These are phyloP conservation scores for Fundulus diaphanus DNA, from an alignment of 2,797 vertebrate species.

Conservation along the genomic window DNA sequence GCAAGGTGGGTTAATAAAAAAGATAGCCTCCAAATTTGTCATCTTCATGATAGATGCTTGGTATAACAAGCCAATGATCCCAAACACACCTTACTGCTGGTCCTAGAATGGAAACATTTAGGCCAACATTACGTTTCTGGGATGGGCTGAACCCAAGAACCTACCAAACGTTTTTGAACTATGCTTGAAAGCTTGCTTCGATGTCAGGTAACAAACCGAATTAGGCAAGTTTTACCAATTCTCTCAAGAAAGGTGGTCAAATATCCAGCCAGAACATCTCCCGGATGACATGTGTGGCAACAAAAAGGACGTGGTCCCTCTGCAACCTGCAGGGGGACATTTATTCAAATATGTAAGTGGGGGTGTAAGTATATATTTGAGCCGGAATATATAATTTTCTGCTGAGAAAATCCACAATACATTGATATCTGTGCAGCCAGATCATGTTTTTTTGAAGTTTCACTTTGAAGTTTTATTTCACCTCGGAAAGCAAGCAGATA, in stretches of 20 bases:
- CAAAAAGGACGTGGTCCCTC: background rate
- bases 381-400: background rate
- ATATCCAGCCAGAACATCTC: background rate
- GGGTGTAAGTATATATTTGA: background rate
- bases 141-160: no score
- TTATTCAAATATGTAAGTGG: background rate
- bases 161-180: background rate
- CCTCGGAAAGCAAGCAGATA: background rate
- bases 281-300: background rate
- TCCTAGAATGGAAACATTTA: no score
- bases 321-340: background rate
- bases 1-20: no score
- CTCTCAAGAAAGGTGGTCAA: background rate
- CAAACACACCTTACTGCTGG: background rate
- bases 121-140: background rate
- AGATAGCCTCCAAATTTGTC: no score
- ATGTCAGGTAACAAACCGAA: background rate
- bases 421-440: background rate
- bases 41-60: no score
- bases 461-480: background rate
- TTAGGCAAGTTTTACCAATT: background rate
- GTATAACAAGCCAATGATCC: background rate
- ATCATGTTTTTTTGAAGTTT: no score
- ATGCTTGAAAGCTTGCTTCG: background rate
- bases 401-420: background rate